These are phyloP conservation scores for Struthio camelus DNA, from an alignment of 2,113 vertebrate genomes.

Conservation along the genomic window DNA sequence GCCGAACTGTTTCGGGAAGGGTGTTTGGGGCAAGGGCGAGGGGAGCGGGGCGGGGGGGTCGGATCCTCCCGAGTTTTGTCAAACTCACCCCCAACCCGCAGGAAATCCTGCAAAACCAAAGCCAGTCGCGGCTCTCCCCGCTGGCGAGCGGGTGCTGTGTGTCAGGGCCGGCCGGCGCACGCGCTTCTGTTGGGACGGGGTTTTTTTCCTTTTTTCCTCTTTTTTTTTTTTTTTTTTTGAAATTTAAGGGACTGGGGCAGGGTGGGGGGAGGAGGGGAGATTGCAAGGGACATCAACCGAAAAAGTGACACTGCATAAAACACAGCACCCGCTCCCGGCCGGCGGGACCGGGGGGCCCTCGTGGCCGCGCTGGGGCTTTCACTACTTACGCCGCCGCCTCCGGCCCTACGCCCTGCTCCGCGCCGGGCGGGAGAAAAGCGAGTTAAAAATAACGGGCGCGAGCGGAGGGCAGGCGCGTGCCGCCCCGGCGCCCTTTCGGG, in stretches of 20 bases:
- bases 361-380: not conserved
- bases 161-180: no score
- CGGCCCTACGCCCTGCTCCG: no score
- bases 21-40: fast-evolving
- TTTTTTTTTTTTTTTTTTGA: not conserved
- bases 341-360: not conserved
- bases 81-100: not conserved
- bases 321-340: not conserved
- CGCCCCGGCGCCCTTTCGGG: not conserved
- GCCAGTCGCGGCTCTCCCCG: not conserved
- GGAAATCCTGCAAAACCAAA: not conserved
- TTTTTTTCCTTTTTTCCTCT: not conserved
- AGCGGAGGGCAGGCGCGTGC: not conserved
- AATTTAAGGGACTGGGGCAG: no score
- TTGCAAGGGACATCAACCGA: not conserved
- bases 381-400: no score
- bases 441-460: not conserved
- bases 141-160: not conserved
- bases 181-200: conserved; percentile 2
- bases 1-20: not conserved
- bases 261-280: no score
- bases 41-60: not conserved
- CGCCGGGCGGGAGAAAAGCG: no score
- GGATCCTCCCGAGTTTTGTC: not conserved
- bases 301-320: conserved; percentile 7